Percentiles rank a stretch among this genome's conserved stretches.
Evolutionary conservation across 2,797 vertebrate genomes (phyloP).

Genomic region (Iguana delicatissima): DNA sequence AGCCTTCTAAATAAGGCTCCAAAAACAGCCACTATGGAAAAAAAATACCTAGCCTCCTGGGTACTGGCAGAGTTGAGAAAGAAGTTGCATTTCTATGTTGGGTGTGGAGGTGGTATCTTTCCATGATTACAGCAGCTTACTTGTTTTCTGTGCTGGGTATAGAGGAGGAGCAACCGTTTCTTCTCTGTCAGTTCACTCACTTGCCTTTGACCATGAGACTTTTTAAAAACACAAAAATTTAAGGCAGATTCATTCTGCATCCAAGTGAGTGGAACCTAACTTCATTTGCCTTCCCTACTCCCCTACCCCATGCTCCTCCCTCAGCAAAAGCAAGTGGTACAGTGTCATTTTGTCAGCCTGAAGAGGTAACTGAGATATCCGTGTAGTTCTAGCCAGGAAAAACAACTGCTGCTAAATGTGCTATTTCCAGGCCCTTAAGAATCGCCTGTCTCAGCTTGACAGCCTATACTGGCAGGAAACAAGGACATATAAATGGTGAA

Average conservation of each 20-base stretch:
- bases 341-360: too few relatives aligned
- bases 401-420: slow-evolving; percentile 1
- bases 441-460: neutral
- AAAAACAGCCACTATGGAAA: neutral
- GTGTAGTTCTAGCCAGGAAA: neutral
- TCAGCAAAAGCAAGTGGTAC: neutral
- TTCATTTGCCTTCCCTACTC: neutral
- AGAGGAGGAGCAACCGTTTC: too few relatives aligned
- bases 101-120: neutral
- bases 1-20: neutral
- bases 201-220: neutral
- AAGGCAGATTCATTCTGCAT: neutral
- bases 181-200: neutral
- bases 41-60: neutral
- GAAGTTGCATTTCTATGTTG: neutral
- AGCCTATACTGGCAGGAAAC: neutral
- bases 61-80: neutral
- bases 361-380: neutral
- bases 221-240: neutral
- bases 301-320: neutral
- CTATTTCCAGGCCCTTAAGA: neutral
- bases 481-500: neutral
- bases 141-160: neutral
- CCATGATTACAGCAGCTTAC: neutral
- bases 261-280: neutral